phyloP scores from a whole-genome alignment of 2,888 invertebrate genomes.

The Mythimna impura region DNA sequence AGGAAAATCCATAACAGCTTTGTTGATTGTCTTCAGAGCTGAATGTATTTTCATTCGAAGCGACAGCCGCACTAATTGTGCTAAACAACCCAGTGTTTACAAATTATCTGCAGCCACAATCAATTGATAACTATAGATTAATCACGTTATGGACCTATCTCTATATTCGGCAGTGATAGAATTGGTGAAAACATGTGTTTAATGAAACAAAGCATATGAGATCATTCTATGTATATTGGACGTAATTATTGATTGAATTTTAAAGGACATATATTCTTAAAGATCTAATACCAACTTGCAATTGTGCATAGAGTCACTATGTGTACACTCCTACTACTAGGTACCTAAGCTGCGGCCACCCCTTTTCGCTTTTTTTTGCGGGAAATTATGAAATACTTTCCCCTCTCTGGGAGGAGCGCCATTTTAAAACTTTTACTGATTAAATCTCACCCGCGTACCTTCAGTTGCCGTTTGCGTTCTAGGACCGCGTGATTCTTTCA shows the following conservation, averaged over 20 bases:
- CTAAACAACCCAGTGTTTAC: constrained; percentile 84
- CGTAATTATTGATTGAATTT: neutral
- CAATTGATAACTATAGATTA: constrained; percentile 78
- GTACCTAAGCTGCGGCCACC: no score
- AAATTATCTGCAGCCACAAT: constrained; percentile 84
- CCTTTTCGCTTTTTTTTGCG: no score
- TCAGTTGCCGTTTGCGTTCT: no score
- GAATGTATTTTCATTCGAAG: constrained; percentile 79
- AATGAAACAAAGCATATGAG: constrained; percentile 34
- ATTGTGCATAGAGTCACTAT: neutral
- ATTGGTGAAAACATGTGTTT: constrained; percentile 38
- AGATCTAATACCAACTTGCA: neutral
- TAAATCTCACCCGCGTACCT: no score
- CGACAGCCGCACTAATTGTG: constrained; percentile 77
- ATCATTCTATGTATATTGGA: constrained; percentile 18
- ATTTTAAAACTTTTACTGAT: no score
- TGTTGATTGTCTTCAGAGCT: constrained; percentile 78
- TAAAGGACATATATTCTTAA: neutral
- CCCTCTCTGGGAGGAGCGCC: no score
- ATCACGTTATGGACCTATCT: constrained; percentile 47
- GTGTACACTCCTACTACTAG: neutral
- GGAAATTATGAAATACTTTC: no score
- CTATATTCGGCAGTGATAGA: constrained; percentile 49
- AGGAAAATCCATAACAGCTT: constrained; percentile 82
- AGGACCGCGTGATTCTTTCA: no score